A percentile compares a stretch with the other conserved stretches of the same genome.
Conservation (phyloP, 53 echinoderm and acorn worm genomes). For the Hippasteria phrygiana region DNA sequence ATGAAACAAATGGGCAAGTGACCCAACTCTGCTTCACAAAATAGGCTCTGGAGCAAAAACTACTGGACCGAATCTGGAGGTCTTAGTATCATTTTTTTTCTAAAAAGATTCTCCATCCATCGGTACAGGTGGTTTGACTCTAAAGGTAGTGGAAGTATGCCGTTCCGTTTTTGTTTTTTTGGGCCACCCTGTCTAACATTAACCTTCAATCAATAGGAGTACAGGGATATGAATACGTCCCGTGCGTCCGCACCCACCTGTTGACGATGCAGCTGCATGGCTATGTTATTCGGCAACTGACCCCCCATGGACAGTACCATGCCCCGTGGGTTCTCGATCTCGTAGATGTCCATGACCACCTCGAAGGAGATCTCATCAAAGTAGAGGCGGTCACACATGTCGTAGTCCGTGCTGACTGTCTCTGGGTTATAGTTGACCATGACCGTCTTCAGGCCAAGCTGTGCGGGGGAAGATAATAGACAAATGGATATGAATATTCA, state of each 20-base stretch:
- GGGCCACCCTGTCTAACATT: neutral
- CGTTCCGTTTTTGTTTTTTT: no score
- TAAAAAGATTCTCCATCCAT: no score
- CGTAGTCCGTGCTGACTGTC: conserved; percentile 99
- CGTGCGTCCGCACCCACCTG: conserved; percentile 68
- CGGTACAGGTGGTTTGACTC: no score
- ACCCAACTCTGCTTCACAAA: no score
- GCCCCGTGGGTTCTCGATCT: conserved; percentile 87
- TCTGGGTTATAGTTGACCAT: conserved; percentile 99
- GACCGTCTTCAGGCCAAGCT: conserved; percentile 92
- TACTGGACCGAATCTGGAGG: no score
- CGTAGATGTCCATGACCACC: conserved; percentile 98
- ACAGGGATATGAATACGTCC: neutral
- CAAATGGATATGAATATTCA: neutral
- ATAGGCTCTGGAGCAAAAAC: no score
- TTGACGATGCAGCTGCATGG: conserved; percentile 95
- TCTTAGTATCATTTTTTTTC: no score
- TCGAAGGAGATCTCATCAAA: conserved; percentile 99
- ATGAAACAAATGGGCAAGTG: no score
- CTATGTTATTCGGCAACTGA: conserved; percentile 97
- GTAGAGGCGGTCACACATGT: conserved; percentile 99
- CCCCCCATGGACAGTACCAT: conserved; percentile 98
- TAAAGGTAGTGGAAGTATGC: no score
- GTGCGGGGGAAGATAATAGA: neutral
- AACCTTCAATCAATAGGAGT: neutral